These are phyloP conservation scores for Brachyrhaphis roseni DNA, from an alignment of 2,797 vertebrate genomes.

Conservation along the genomic window DNA sequence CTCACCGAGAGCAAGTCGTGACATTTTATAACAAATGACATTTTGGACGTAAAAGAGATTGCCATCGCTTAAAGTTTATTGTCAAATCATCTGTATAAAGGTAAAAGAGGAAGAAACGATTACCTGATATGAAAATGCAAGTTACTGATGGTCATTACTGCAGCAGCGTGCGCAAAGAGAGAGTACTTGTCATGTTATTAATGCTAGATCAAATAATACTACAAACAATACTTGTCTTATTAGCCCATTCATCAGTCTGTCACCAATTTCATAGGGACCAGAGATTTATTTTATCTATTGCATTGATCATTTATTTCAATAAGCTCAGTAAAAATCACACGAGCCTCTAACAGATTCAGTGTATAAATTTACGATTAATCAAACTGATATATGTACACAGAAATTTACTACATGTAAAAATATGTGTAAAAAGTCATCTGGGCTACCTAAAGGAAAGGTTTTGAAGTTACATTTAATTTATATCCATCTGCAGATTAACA, in stretches of 20 bases:
- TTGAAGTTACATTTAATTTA: background rate
- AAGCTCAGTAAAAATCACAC: background rate
- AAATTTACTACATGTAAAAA: background rate
- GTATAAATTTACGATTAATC: background rate
- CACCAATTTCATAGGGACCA: background rate
- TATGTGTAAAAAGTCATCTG: background rate
- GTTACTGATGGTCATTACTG: background rate
- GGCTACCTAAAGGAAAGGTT: background rate
- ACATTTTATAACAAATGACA: constrained; percentile 37
- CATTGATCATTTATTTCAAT: background rate
- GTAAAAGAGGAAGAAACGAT: background rate
- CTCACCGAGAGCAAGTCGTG: constrained; percentile 7
- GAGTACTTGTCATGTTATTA: background rate
- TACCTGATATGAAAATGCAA: background rate
- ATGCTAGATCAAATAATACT: background rate
- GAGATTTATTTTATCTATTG: background rate
- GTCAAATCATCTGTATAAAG: background rate
- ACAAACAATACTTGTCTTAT: background rate
- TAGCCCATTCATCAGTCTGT: background rate
- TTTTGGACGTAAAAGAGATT: constrained; percentile 26
- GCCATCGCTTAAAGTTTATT: background rate
- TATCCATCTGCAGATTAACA: background rate
- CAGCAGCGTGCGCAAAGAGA: background rate
- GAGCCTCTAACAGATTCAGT: background rate
- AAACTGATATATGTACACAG: background rate